phyloP scores from a whole-genome alignment of 2,888 invertebrate genomes.

The Meiosimyza decipiens region DNA sequence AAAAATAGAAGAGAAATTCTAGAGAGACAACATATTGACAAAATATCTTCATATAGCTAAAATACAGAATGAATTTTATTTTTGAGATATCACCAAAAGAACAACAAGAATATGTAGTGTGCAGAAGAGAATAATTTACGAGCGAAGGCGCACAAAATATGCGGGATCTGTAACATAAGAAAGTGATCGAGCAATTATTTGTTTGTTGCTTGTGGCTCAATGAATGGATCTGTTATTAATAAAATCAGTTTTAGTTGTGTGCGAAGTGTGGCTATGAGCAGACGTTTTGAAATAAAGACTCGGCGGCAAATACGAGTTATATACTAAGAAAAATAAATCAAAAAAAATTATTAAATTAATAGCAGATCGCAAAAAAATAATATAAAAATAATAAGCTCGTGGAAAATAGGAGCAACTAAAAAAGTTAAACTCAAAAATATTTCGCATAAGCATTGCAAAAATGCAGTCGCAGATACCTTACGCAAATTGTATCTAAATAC shows the following conservation, averaged over 20 bases:
- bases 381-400: background rate
- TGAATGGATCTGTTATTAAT: conserved; percentile 39
- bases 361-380: background rate
- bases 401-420: background rate
- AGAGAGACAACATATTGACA: no score
- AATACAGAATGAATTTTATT: no score
- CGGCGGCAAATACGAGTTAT: background rate
- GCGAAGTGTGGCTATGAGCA: conserved; percentile 42
- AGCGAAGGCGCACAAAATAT: background rate
- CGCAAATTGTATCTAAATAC: conserved; percentile 13
- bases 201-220: background rate
- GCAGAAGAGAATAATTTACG: background rate
- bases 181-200: conserved; percentile 8
- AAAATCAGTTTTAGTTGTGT: conserved; percentile 44
- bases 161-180: background rate
- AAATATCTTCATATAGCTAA: no score
- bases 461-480: background rate
- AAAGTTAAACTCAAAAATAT: background rate
- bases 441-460: background rate
- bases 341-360: background rate
- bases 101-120: background rate
- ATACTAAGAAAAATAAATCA: background rate
- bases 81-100: no score
- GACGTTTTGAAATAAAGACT: conserved; percentile 24
- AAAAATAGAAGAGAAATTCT: no score